These are phyloP conservation scores for Thyatira batis DNA, from an alignment of 2,888 invertebrate species.

Conservation along the genomic window DNA sequence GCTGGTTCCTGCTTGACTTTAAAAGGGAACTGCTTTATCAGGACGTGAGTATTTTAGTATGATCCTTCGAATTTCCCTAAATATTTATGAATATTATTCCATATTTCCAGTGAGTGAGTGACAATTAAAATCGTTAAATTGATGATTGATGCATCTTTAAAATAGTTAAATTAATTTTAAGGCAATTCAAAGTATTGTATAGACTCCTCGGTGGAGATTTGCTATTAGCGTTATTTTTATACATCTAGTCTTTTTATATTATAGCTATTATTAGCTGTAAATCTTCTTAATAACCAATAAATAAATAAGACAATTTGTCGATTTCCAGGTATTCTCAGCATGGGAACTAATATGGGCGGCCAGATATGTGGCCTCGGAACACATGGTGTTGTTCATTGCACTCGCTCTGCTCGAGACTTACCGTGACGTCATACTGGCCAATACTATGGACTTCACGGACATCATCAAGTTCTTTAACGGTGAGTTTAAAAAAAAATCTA, in stretches of 20 bases:
- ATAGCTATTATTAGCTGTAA: too few species aligned
- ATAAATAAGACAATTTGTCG: neutral
- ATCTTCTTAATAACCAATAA: neutral
- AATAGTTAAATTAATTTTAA: too few species aligned
- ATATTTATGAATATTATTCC: neutral
- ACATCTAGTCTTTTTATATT: too few species aligned
- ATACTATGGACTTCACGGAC: conserved; percentile 98
- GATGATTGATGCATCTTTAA: too few species aligned
- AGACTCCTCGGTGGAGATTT: too few species aligned
- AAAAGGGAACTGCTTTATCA: conserved; percentile 96
- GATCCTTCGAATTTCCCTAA: too few species aligned
- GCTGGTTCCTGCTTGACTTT: conserved; percentile 98
- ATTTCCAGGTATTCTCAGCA: conserved; percentile 85
- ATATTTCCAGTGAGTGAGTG: too few species aligned
- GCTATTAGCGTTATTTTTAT: too few species aligned
- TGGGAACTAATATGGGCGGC: conserved; percentile 99
- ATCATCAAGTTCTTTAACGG: conserved; percentile 99
- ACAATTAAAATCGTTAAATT: too few species aligned
- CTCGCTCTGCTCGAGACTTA: conserved; percentile 95
- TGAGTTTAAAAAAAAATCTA: conserved; percentile 61
- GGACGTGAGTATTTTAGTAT: conserved; percentile 83
- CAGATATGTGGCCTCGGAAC: conserved; percentile 90
- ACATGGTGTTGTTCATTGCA: conserved; percentile 96
- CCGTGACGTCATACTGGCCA: conserved; percentile 95
- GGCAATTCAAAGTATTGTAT: too few species aligned